Conservation (phyloP, 2,888 invertebrate genomes). For the Stenurella melanura region DNA sequence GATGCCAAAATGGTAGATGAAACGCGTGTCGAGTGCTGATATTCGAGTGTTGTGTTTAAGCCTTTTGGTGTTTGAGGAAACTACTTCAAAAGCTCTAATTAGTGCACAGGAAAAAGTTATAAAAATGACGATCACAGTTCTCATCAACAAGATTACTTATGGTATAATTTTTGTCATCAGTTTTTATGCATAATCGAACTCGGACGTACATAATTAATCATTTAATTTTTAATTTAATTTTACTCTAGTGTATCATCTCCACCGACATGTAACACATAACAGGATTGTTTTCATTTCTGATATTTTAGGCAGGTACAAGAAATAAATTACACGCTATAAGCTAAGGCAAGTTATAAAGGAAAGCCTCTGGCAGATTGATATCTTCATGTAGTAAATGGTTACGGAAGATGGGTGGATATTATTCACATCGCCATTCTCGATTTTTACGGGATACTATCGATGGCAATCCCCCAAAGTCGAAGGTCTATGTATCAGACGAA, state of each 20-base stretch:
- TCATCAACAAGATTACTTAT: too few relatives aligned
- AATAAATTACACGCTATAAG: slow-evolving; percentile 13
- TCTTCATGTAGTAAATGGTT: slow-evolving; percentile 52
- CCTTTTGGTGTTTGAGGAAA: too few relatives aligned
- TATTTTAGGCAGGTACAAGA: neutral
- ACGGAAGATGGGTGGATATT: slow-evolving; percentile 50
- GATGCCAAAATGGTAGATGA: too few relatives aligned
- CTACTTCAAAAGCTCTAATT: too few relatives aligned
- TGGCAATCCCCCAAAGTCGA: slow-evolving; percentile 35
- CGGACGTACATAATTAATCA: neutral
- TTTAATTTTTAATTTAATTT: neutral
- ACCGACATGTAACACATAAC: neutral
- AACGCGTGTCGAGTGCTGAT: too few relatives aligned
- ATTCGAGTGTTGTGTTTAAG: too few relatives aligned
- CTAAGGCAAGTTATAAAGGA: slow-evolving; percentile 16
- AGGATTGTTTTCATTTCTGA: neutral
- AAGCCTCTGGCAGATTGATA: slow-evolving; percentile 52
- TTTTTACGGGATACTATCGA: slow-evolving; percentile 33
- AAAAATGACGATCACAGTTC: too few relatives aligned
- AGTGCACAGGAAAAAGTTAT: too few relatives aligned
- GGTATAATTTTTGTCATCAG: too few relatives aligned
- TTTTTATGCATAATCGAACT: neutral
- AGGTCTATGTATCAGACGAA: slow-evolving; percentile 51
- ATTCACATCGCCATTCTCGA: slow-evolving; percentile 50
- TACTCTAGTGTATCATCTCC: neutral